Evolutionary conservation across 2,888 invertebrate genomes (phyloP).

Genomic region (Apamea crenata): DNA sequence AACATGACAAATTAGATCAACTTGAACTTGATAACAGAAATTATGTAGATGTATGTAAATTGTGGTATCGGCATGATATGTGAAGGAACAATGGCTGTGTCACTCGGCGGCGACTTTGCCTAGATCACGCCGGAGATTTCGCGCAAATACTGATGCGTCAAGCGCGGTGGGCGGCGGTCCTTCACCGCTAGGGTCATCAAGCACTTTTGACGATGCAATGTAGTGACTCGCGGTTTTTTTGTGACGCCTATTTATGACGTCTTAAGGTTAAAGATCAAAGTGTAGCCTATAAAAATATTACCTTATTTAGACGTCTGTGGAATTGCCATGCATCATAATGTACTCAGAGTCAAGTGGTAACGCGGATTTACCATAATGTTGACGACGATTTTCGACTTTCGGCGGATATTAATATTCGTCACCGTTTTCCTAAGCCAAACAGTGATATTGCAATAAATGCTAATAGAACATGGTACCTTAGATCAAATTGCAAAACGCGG

Average conservation of each 20-base stretch:
- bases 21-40: constrained; percentile 45
- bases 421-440: background rate
- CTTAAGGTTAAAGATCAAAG: constrained; percentile 4
- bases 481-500: background rate
- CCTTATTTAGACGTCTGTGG: constrained; percentile 33
- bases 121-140: constrained; percentile 69
- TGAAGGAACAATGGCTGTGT: constrained; percentile 67
- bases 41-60: constrained; percentile 55
- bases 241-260: constrained; percentile 14
- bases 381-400: no score
- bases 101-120: constrained; percentile 67
- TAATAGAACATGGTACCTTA: background rate
- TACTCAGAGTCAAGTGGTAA: constrained; percentile 9
- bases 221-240: constrained; percentile 26
- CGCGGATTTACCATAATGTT: constrained; percentile 1
- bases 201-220: constrained; percentile 1
- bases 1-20: constrained; percentile 54
- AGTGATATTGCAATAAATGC: background rate
- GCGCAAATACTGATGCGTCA: constrained; percentile 66
- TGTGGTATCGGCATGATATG: constrained; percentile 47
- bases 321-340: constrained; percentile 19
- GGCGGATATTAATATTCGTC: background rate
- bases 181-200: constrained; percentile 52
- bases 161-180: constrained; percentile 51
- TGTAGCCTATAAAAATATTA: background rate